Conservation (phyloP, 2,797 vertebrate genomes). For the Helostoma temminkii region DNA sequence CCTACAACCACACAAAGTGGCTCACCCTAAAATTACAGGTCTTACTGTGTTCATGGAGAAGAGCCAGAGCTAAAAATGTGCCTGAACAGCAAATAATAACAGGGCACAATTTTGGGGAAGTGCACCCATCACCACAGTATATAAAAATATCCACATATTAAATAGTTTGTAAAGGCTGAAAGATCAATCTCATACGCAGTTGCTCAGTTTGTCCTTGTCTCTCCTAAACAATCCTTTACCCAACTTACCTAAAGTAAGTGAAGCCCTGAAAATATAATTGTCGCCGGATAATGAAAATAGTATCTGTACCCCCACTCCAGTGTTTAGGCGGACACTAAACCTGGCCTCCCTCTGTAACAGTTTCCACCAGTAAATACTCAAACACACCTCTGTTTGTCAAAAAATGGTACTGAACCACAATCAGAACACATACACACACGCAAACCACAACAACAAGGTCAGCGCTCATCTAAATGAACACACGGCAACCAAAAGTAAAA, state of each 20-base stretch:
- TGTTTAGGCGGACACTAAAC: background rate
- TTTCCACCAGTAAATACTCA: conserved; percentile 10
- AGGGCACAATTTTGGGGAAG: background rate
- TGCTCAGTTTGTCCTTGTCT: background rate
- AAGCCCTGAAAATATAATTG: background rate
- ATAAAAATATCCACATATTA: no score
- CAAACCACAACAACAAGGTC: conserved; percentile 48
- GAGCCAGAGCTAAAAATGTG: background rate
- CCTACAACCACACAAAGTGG: background rate
- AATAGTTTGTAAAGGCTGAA: no score
- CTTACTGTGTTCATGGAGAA: background rate
- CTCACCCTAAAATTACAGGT: background rate
- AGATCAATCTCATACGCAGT: no score
- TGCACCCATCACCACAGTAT: background rate
- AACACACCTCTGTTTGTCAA: conserved; percentile 14
- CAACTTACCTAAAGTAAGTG: no score
- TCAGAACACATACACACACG: conserved; percentile 11
- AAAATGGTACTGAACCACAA: conserved; percentile 22
- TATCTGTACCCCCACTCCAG: background rate
- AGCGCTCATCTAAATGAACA: conserved; percentile 18
- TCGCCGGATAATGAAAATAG: conserved; percentile 14
- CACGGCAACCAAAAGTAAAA: conserved; percentile 30
- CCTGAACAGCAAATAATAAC: conserved; percentile 2
- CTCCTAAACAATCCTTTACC: background rate
- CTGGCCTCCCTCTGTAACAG: background rate